These are phyloP conservation scores for Drosophila busckii DNA, from an alignment of 1,140 invertebrate species.

Conservation along the genomic window DNA sequence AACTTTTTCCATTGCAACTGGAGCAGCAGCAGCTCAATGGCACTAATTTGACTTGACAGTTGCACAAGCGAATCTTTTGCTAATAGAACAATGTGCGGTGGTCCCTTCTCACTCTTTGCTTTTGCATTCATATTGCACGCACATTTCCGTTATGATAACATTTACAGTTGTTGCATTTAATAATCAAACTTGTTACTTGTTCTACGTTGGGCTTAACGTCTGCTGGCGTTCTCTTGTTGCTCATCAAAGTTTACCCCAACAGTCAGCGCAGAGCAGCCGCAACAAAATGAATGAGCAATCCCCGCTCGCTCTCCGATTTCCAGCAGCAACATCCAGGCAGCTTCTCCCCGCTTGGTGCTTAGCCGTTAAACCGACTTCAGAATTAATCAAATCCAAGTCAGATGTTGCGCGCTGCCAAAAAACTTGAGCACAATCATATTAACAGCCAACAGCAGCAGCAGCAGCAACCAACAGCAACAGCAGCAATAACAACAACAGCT, in stretches of 20 bases:
- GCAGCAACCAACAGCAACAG: constrained; percentile 17
- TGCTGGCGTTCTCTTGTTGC: constrained; percentile 26
- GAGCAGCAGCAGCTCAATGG: constrained; percentile 10
- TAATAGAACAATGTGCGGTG: constrained; percentile 29
- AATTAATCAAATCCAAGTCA: constrained; percentile 74
- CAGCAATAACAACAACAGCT: constrained; percentile 2
- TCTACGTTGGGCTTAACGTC: constrained; percentile 63
- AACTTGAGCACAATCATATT: constrained; percentile 66
- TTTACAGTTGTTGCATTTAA: constrained; percentile 74
- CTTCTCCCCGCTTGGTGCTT: constrained; percentile 11
- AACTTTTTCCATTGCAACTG: constrained; percentile 5
- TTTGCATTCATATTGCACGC: constrained; percentile 31
- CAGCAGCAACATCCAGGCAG: background rate
- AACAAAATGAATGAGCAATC: constrained; percentile 65
- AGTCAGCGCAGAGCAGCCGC: constrained; percentile 53
- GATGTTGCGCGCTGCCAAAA: constrained; percentile 73
- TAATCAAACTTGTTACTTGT: constrained; percentile 70
- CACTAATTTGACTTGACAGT: constrained; percentile 33
- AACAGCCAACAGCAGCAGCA: constrained; percentile 19
- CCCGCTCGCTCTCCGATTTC: background rate
- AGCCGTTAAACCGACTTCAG: constrained; percentile 74
- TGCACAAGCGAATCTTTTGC: constrained; percentile 7
- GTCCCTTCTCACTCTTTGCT: background rate
- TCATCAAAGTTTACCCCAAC: constrained; percentile 70
- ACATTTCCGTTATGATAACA: constrained; percentile 63